Percentiles rank a stretch among this genome's conserved stretches.
Evolutionary conservation across 1,140 invertebrate genomes (phyloP).

Genomic region (Drosophila murphyi): DNA sequence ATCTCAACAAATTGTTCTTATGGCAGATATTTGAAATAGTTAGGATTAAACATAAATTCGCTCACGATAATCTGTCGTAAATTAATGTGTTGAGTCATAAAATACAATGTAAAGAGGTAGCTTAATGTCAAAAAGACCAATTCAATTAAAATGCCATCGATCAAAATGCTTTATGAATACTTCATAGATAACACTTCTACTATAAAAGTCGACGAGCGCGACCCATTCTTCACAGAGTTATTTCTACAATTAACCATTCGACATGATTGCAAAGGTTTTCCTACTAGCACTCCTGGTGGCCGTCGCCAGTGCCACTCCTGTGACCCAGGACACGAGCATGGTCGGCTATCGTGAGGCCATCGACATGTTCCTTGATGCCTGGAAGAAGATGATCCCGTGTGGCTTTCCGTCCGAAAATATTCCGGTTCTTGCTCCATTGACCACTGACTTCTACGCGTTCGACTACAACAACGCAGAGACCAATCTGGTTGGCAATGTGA

Average conservation of each 20-base stretch:
- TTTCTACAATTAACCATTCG: constrained; percentile 14
- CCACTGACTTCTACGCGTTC: constrained; percentile 32
- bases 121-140: too few species aligned
- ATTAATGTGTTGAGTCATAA: too few species aligned
- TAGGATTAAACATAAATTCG: too few species aligned
- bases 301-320: constrained; percentile 28
- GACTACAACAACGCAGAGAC: constrained; percentile 32
- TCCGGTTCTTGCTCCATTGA: constrained; percentile 52
- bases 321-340: constrained; percentile 27
- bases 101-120: neutral
- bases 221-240: constrained; percentile 15
- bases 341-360: constrained; percentile 43
- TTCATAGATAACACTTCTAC: neutral
- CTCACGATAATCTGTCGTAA: too few species aligned
- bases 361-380: constrained; percentile 48
- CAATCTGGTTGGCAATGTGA: constrained; percentile 48
- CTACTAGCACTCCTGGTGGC: constrained; percentile 43
- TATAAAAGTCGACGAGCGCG: neutral
- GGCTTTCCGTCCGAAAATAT: constrained; percentile 50
- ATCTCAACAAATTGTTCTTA: too few species aligned
- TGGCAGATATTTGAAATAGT: too few species aligned
- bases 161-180: neutral
- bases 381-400: constrained; percentile 62
- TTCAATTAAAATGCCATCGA: too few species aligned
- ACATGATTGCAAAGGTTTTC: constrained; percentile 48